phyloP scores from a whole-genome alignment of 2,797 vertebrate species.

The Onychomys leucogaster region DNA sequence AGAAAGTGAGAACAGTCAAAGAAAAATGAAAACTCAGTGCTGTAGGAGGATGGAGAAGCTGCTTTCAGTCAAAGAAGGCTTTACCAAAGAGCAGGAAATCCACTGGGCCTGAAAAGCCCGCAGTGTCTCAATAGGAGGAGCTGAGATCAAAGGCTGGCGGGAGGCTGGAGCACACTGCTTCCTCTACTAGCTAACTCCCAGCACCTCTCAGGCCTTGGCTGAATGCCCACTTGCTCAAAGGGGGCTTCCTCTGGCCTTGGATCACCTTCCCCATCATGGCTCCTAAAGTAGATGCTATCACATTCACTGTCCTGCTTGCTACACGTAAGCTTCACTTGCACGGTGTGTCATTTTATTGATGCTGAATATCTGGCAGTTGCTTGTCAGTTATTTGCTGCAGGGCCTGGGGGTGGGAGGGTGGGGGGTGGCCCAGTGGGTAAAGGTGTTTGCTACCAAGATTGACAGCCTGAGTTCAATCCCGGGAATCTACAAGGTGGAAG shows the following conservation, averaged over 20 bases:
- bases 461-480: background rate
- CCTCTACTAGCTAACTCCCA: background rate
- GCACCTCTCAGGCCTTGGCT: background rate
- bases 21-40: constrained; percentile 20
- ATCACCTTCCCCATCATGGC: background rate
- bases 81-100: background rate
- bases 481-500: background rate
- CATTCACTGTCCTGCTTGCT: background rate
- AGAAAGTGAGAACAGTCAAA: constrained; percentile 13
- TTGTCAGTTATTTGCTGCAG: constrained; percentile 11
- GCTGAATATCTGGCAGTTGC: background rate
- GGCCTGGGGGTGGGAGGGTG: background rate
- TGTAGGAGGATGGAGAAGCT: background rate
- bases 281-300: background rate
- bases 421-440: background rate
- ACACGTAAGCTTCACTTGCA: background rate
- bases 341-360: background rate
- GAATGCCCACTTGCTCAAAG: background rate
- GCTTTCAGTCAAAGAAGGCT: background rate
- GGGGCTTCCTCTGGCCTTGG: background rate
- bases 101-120: background rate
- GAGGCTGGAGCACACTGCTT: background rate
- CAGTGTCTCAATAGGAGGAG: background rate
- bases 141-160: background rate
- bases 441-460: background rate